phyloP scores from a whole-genome alignment of 1,140 invertebrate genomes.

The Venturia canescens region DNA sequence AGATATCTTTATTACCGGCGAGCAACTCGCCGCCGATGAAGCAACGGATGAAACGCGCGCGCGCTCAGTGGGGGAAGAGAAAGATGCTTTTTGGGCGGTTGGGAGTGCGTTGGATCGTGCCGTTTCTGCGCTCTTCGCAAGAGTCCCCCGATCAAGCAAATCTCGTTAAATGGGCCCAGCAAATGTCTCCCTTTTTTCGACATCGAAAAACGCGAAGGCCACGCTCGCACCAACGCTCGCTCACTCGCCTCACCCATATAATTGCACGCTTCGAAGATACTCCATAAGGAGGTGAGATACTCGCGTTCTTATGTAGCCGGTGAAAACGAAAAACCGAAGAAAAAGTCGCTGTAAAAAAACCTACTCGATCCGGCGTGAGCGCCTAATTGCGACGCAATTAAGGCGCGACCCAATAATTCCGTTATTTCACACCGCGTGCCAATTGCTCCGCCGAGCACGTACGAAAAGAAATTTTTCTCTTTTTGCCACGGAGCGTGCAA shows the following conservation, averaged over 20 bases:
- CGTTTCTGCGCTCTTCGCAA: background rate
- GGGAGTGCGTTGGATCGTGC: background rate
- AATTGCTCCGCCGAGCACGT: background rate
- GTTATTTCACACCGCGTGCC: conserved; percentile 15
- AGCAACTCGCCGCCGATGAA: background rate
- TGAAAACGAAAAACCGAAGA: background rate
- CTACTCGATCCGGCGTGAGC: background rate
- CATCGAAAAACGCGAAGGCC: background rate
- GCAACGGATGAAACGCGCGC: conserved; percentile 16
- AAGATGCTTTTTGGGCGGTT: background rate
- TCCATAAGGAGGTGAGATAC: background rate
- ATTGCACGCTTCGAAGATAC: background rate
- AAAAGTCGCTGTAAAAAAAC: background rate
- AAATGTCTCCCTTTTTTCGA: background rate
- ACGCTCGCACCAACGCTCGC: background rate
- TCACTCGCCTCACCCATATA: background rate
- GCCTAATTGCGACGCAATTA: conserved; percentile 16
- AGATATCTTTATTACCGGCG: conserved; percentile 20
- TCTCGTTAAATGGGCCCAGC: background rate
- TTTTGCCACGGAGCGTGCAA: background rate
- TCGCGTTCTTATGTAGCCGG: background rate
- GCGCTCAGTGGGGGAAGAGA: background rate
- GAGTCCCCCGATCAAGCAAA: background rate
- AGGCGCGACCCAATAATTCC: background rate
- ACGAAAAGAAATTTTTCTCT: background rate